Percentiles rank a stretch among this genome's conserved stretches.
Conservation (phyloP, 2,113 vertebrate genomes). For the Labeo rohita region DNA sequence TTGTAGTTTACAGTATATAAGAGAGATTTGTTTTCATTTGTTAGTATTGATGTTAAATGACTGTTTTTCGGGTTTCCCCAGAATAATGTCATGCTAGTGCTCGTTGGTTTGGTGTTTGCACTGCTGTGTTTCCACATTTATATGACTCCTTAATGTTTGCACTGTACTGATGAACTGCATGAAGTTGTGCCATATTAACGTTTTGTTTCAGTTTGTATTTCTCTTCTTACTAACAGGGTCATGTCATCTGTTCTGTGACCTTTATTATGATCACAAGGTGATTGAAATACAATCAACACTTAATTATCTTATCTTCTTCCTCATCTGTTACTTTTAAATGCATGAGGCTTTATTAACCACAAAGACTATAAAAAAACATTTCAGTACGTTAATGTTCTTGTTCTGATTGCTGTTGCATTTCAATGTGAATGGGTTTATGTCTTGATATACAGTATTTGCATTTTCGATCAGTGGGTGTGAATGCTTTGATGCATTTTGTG, state of each 20-base stretch:
- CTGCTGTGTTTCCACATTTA: constrained; percentile 72
- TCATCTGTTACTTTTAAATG: background rate
- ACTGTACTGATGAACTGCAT: constrained; percentile 65
- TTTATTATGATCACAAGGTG: constrained; percentile 51
- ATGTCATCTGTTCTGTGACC: background rate
- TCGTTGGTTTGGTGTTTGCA: constrained; percentile 76
- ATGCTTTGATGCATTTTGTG: constrained; percentile 59
- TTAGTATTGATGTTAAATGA: constrained; percentile 53
- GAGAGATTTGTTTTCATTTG: background rate
- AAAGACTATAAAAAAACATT: constrained; percentile 3
- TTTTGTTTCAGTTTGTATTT: constrained; percentile 54
- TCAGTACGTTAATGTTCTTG: constrained; percentile 33
- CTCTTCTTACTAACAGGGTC: background rate
- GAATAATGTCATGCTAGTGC: constrained; percentile 70
- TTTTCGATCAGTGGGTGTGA: constrained; percentile 55
- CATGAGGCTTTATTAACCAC: constrained; percentile 5
- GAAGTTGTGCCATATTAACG: constrained; percentile 62
- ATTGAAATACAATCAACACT: constrained; percentile 30
- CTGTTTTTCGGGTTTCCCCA: constrained; percentile 67
- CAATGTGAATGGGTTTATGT: constrained; percentile 51
- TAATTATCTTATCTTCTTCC: background rate
- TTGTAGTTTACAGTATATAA: background rate
- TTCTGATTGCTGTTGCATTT: constrained; percentile 54
- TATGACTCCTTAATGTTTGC: constrained; percentile 72
- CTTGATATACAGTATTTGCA: constrained; percentile 43